Conservation (phyloP, 2,797 vertebrate genomes). For the Helarctos malayanus region DNA sequence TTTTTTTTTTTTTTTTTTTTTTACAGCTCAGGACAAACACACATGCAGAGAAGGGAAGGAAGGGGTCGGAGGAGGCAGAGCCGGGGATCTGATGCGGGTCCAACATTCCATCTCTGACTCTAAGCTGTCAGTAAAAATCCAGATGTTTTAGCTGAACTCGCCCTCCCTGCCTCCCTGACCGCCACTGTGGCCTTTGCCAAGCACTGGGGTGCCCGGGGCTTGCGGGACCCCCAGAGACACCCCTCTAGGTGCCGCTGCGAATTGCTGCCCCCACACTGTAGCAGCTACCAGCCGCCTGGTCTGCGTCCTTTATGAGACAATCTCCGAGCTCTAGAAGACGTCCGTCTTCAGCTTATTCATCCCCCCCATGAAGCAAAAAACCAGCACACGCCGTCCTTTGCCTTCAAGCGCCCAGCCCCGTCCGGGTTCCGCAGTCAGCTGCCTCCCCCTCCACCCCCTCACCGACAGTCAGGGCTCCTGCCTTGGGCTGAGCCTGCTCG, state of each 20-base stretch:
- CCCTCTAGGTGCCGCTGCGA: neutral
- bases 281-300: neutral
- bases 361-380: neutral
- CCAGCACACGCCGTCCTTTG: constrained; percentile 14
- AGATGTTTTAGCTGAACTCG: too few relatives aligned
- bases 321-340: neutral
- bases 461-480: constrained; percentile 53
- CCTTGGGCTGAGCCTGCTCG: constrained; percentile 3
- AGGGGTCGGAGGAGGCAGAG: neutral
- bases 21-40: accelerated
- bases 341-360: neutral
- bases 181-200: accelerated
- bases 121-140: neutral
- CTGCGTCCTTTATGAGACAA: neutral
- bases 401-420: neutral
- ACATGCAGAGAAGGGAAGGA: neutral
- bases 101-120: accelerated
- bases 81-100: accelerated
- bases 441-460: constrained; percentile 67
- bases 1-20: neutral
- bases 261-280: neutral
- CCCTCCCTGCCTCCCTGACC: accelerated
- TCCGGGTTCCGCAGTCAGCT: constrained; percentile 57
- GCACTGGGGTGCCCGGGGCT: neutral
- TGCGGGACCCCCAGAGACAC: accelerated